phyloP scores from a whole-genome alignment of 2,113 vertebrate species.

The Phalacrocorax aristotelis region DNA sequence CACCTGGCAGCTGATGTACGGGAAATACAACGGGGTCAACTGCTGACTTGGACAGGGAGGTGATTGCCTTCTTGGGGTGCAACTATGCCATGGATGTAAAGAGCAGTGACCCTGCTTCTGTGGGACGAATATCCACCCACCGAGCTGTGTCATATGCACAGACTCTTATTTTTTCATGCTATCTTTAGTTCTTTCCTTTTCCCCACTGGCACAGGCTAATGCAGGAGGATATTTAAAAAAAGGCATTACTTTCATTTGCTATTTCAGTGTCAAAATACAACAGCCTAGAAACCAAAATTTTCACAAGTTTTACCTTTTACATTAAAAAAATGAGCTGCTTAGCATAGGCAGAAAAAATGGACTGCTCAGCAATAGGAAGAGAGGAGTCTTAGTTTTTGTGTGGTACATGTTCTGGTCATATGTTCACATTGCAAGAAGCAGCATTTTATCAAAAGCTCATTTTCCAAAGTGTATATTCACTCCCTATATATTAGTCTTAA shows the following conservation, averaged over 20 bases:
- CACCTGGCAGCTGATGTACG: background rate
- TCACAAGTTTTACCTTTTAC: background rate
- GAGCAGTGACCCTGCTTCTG: background rate
- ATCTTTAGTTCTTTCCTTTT: background rate
- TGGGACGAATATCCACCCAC: background rate
- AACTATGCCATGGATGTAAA: fast-evolving
- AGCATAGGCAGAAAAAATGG: background rate
- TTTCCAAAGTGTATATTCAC: background rate
- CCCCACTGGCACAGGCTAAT: background rate
- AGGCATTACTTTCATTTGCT: background rate
- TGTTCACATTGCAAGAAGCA: background rate
- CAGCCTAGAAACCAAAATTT: background rate
- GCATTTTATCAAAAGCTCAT: background rate
- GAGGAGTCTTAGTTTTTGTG: background rate
- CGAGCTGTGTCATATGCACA: fast-evolving
- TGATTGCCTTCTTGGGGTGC: no score
- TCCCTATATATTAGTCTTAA: background rate
- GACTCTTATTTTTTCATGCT: background rate
- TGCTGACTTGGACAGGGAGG: background rate
- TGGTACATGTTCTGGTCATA: background rate
- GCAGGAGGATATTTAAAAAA: background rate
- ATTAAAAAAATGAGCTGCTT: background rate
- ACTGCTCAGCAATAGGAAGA: background rate
- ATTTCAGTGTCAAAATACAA: background rate
- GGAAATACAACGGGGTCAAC: fast-evolving